Evolutionary conservation across 2,888 invertebrate species (phyloP), one percentile per base, ranked within the genome.

Genomic region (Ochropacha duplaris): DNA sequence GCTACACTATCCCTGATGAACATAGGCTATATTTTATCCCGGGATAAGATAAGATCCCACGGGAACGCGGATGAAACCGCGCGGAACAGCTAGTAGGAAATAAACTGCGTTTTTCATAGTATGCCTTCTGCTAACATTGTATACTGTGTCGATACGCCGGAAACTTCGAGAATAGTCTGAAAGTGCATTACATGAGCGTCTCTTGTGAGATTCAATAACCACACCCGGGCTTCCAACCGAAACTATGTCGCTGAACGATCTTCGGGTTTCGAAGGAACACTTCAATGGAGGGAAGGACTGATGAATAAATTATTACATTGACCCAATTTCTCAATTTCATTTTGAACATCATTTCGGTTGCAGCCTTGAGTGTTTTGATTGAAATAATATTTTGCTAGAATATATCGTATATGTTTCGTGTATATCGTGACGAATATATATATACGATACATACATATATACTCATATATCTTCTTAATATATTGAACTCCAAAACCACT

Each of bases 251-350:
- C 57, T 54, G 57, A 55, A 54, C 58, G 54, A 59, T 61, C 55
- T 64, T 50, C 57, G 56, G 28, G 54, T 55, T 54, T 55, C 55
- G 44, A 36, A 52, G 49, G 44, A 50, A 36, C n/a, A 22, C 54
- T 50, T 39, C 22, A 5, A 49, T 49, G 19, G 55, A 66, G 60
- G 54, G 59, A 60, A 61, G 58, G 56, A 69, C 65, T 66, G 65
- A 68, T 70, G 66, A 70, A 71, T 74, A 69, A 67, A 70, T 70
- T 63, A 70, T 63, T 19, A 19, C 24, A 34, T 57, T 56, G 60
- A 31, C 62, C 60, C 61, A 63, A 68, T 70, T 64, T 58, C 49
- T 8, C 16, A 55, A 55, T 16, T 62, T 68, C 62, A 60, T 59
- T 61, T 68, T 65, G 39, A 60, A 57, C 57, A 62, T 60, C 31